These are phyloP conservation scores for Melikaiella ostensackeni DNA, from an alignment of 2,888 invertebrate genomes.

Conservation along the genomic window DNA sequence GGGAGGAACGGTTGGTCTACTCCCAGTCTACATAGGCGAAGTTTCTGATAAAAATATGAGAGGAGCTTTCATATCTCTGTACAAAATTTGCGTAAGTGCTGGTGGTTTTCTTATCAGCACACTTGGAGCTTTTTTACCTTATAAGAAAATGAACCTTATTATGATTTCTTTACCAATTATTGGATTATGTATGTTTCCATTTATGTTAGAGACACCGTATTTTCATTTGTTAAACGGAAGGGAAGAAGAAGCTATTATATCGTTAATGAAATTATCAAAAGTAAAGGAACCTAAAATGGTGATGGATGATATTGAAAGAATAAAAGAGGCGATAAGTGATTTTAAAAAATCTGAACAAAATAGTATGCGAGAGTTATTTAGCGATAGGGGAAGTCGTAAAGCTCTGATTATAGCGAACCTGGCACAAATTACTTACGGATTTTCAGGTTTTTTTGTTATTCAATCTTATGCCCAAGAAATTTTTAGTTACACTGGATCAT, in stretches of 20 bases:
- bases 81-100: too few relatives aligned
- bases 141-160: background rate
- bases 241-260: background rate
- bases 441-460: slow-evolving; percentile 81
- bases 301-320: background rate
- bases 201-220: background rate
- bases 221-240: background rate
- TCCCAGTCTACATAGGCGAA: too few relatives aligned
- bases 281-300: background rate
- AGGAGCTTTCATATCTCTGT: too few relatives aligned
- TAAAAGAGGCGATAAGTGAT: background rate
- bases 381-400: slow-evolving; percentile 78
- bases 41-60: too few relatives aligned
- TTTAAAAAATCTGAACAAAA: background rate
- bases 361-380: background rate
- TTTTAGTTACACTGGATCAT: too few relatives aligned
- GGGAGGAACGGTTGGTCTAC: too few relatives aligned
- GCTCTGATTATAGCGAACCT: slow-evolving; percentile 81
- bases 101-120: too few relatives aligned
- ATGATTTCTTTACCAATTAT: background rate
- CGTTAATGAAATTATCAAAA: background rate
- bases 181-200: background rate
- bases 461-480: slow-evolving; percentile 50
- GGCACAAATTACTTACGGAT: slow-evolving; percentile 80
- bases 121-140: background rate